phyloP scores from a whole-genome alignment of 2,113 vertebrate genomes.

The Dromas ardeola region DNA sequence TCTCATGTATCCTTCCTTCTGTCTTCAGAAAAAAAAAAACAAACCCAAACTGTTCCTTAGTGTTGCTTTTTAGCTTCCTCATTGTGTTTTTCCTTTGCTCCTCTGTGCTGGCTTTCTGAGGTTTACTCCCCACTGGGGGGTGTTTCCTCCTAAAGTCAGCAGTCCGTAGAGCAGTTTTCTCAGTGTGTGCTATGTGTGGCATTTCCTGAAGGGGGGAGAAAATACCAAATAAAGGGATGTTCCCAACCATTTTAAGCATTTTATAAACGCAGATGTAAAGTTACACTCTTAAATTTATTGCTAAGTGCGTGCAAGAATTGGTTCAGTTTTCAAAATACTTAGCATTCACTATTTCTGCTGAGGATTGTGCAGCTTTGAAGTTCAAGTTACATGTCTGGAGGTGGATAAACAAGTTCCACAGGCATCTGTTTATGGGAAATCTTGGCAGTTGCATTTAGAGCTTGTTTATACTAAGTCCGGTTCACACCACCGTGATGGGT shows the following conservation, averaged over 20 bases:
- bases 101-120: background rate
- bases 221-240: background rate
- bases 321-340: background rate
- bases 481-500: background rate
- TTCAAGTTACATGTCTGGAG: background rate
- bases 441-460: background rate
- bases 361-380: background rate
- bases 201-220: constrained; percentile 24
- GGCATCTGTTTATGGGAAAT: background rate
- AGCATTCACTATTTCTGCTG: background rate
- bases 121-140: background rate
- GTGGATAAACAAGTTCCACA: background rate
- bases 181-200: background rate
- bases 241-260: background rate
- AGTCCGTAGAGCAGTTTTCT: background rate
- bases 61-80: background rate
- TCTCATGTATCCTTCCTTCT: background rate
- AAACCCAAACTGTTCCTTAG: background rate
- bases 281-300: background rate
- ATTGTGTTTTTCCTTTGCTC: background rate
- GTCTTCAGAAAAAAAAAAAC: background rate
- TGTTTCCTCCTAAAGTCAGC: background rate
- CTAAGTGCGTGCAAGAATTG: background rate
- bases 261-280: background rate
- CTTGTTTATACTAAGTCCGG: background rate